Base-by-base conservation (phyloP, 2,888 invertebrate species). In the Zootermopsis nevadensis region DNA sequence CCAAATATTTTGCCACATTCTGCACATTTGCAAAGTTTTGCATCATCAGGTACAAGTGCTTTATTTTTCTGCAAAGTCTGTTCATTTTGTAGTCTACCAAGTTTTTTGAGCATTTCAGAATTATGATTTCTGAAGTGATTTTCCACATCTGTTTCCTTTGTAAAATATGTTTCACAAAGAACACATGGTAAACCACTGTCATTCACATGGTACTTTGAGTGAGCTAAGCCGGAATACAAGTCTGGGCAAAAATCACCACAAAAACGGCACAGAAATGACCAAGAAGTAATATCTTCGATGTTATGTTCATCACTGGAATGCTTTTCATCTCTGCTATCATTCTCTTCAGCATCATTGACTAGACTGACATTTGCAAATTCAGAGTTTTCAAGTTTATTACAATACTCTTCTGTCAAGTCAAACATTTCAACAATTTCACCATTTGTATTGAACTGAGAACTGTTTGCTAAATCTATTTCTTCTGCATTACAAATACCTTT, bases 161-260 rank as follows among this genome's bases (percentile, higher is more conserved):
- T 55, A 76, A 82, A 82, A 35, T 19, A 33, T 35, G n/a, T 33
- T 10, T 82, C n/a, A n/a, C 82, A 82, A 27, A 82, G 27, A 33
- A 82, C 35, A 55, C 82, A 82, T 33, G 82, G 74, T 22, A 42
- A 82, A 27, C 7, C 31, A 60, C 27, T 35, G 19, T 74, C 35
- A 55, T 42, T 55, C 35, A 48, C 22, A 55, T 82, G 82, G 31
- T 22, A 74, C 27, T 55, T 82, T n/a, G 74, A 60, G 30, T 82
- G 82, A 27, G n/a, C 53, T 30, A 74, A 27, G 30, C 69, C 15
- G 19, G 48, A 33, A 27, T 76, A 27, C 38, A 53, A 31, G 24
- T 60, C 38, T 22, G 48, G 74, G 35, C 72, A 82, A n/a, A 55
- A 74, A 19, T 82, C 19, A 27, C 30, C 55, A 55, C 82, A 82